A percentile compares a stretch with the other conserved stretches of the same genome.
Evolutionary conservation across 1,140 invertebrate species (phyloP).

Genomic region (Formica exsecta): DNA sequence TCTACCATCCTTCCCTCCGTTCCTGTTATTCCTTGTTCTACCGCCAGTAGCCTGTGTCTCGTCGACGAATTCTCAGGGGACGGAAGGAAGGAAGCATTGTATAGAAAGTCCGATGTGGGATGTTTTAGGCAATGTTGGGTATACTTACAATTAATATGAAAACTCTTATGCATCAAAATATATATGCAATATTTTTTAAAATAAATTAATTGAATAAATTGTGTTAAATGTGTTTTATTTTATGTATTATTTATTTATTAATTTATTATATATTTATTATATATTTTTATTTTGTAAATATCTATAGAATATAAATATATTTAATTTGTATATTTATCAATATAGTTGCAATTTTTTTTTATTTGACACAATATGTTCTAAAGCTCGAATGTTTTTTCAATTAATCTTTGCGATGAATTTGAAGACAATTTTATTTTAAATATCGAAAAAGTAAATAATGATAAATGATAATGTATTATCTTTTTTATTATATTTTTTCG

Average conservation of each 20-base stretch:
- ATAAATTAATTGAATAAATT: constrained; percentile 29
- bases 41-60: constrained; percentile 17
- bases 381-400: background rate
- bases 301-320: background rate
- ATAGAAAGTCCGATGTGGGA: constrained; percentile 29
- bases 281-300: constrained; percentile 22
- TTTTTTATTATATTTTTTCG: background rate
- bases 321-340: background rate
- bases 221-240: constrained; percentile 12
- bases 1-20: constrained; percentile 56
- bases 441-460: background rate
- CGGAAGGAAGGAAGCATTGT: constrained; percentile 3
- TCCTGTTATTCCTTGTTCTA: constrained; percentile 47
- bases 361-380: background rate
- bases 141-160: constrained; percentile 34
- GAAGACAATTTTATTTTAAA: background rate
- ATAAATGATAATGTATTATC: background rate
- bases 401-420: background rate
- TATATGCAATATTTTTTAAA: constrained; percentile 4
- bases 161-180: constrained; percentile 1
- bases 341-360: background rate
- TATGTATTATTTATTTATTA: background rate
- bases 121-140: constrained; percentile 45
- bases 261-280: background rate
- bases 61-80: constrained; percentile 41